Conservation (phyloP, 2,888 invertebrate species). For the Spisula subtruncata region DNA sequence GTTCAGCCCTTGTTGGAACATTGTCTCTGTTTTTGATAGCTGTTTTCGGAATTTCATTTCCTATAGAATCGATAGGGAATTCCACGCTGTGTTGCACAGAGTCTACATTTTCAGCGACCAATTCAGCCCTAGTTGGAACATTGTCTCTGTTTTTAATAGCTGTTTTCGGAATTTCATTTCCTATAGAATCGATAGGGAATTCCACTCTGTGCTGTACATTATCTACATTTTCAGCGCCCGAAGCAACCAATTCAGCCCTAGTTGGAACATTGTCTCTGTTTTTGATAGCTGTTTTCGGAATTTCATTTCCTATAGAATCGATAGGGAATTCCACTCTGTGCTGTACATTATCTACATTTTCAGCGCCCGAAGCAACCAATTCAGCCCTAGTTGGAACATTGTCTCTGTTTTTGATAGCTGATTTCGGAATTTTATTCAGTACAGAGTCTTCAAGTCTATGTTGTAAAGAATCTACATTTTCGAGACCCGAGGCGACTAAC, state of each 20-base stretch:
- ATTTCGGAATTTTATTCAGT: neutral
- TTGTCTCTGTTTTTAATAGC: constrained; percentile 25
- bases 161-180: neutral
- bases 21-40: constrained; percentile 26
- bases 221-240: constrained; percentile 9
- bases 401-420: constrained; percentile 29
- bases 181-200: no score
- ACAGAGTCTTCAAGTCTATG: neutral
- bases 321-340: neutral
- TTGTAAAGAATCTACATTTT: constrained; percentile 16
- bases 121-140: constrained; percentile 33
- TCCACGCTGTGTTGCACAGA: constrained; percentile 29
- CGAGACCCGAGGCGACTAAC: neutral
- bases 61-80: neutral
- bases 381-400: constrained; percentile 32
- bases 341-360: constrained; percentile 13
- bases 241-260: constrained; percentile 1
- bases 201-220: constrained; percentile 16
- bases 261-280: constrained; percentile 37
- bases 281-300: neutral
- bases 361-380: constrained; percentile 4
- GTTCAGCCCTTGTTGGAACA: constrained; percentile 35
- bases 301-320: neutral
- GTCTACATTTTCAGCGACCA: constrained; percentile 19
- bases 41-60: neutral